Evolutionary conservation across 2,888 invertebrate species (phyloP).

Genomic region (Ectemnius continuus): DNA sequence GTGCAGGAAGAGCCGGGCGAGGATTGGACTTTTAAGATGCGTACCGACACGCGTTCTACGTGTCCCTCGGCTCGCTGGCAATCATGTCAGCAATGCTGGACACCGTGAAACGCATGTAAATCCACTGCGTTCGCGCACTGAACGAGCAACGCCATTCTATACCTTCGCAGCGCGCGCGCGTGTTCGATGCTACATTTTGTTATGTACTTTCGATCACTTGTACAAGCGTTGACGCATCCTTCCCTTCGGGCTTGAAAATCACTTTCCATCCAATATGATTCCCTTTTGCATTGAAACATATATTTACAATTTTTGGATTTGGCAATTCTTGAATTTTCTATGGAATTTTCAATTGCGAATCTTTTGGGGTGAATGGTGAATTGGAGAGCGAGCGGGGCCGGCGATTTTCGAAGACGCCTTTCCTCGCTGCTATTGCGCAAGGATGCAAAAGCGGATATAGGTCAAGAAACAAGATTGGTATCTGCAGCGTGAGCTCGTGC

Average conservation of each 20-base stretch:
- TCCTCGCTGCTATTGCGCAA: conserved; percentile 73
- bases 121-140: conserved; percentile 55
- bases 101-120: conserved; percentile 76
- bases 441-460: conserved; percentile 77
- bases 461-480: conserved; percentile 78
- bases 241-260: background rate
- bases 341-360: too few species aligned
- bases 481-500: conserved; percentile 67
- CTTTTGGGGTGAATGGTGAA: background rate
- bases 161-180: conserved; percentile 4
- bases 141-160: conserved; percentile 7
- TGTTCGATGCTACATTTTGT: background rate
- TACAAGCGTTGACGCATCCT: conserved; percentile 1
- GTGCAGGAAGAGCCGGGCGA: conserved; percentile 60
- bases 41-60: conserved; percentile 72
- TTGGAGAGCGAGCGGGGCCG: background rate
- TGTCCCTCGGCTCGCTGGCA: conserved; percentile 70
- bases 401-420: conserved; percentile 73
- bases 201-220: conserved; percentile 9
- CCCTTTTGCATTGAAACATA: too few species aligned
- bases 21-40: conserved; percentile 69
- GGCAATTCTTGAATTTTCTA: too few species aligned
- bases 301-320: too few species aligned
- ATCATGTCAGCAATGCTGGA: conserved; percentile 72
- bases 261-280: too few species aligned